Evolutionary conservation across 2,797 vertebrate species (phyloP), one percentile per base, ranked within the genome.

Genomic region (Myotis myotis): DNA sequence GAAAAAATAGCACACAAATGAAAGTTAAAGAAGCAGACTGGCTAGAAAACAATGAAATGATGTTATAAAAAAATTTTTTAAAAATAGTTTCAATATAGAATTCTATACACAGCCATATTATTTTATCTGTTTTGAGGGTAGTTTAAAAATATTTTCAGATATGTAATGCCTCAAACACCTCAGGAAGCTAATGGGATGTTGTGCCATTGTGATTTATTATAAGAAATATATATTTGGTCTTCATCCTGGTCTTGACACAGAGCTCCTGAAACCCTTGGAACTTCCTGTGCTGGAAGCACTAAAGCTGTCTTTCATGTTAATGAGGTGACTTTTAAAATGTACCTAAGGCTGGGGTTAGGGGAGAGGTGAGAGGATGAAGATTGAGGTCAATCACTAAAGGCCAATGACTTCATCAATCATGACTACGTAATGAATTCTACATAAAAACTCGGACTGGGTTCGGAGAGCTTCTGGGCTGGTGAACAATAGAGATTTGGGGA

Each of bases 61-160:
- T 33, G 64, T 47, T 79, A 80, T 87, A 33, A 87, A n/a, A 79
- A 79, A n/a, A 41, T 62, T 36, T 30, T 33, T 15, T 19, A 44
- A n/a, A 51, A 64, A 72, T 6, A 41, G 6, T 71, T 79, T 92
- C 6, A 13, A 33, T 49, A 71, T 49, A 87, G 83, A 51, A 78
- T 68, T 78, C 62, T 36, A 55, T 66, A 75, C 6, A 30, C 16
- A 72, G 55, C 51, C n/a, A 81, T 53, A 41, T 44, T 75, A 92
- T 62, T 72, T 44, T 30, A 38, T 38, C 68, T 86, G 38, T 86
- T 78, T 55, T 44, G 38, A 49, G 51, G 38, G 19, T n/a, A 70
- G 30, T 57, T 78, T 70, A 85, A 86, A 92, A 78, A 85, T 92
- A 85, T 78, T 85, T 92, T 78, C 90, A 92, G 41, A 57, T 51